Conservation (phyloP, 2,797 vertebrate species). For the Pogoniulus pusillus region DNA sequence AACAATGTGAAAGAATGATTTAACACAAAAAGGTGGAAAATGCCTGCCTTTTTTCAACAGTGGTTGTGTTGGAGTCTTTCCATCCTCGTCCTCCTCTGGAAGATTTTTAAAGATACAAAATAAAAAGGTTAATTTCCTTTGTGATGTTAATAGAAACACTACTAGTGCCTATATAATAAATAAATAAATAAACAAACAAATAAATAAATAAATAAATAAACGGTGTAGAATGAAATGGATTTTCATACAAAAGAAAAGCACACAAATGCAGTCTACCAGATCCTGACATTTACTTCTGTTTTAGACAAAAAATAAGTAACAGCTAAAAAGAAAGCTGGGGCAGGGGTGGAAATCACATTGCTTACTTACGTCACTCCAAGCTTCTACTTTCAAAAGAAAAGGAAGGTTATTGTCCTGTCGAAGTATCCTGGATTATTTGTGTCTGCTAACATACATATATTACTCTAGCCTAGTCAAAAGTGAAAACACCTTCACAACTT, state of each 20-base stretch:
- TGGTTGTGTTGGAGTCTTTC: constrained; percentile 91
- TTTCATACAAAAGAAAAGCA: constrained; percentile 49
- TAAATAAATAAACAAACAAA: constrained; percentile 23
- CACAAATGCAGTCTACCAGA: constrained; percentile 14
- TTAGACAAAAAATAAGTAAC: background rate
- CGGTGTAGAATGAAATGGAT: constrained; percentile 36
- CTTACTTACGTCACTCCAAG: background rate
- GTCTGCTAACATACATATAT: background rate
- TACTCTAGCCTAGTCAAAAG: background rate
- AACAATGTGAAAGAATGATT: constrained; percentile 70
- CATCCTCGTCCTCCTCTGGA: constrained; percentile 94
- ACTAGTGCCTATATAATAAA: background rate
- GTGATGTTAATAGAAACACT: constrained; percentile 51
- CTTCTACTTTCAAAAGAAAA: background rate
- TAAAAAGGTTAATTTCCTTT: constrained; percentile 80
- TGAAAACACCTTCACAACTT: background rate
- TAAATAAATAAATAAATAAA: constrained; percentile 15
- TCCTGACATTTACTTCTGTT: background rate
- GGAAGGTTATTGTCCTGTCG: background rate
- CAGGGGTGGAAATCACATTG: background rate
- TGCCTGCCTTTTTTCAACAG: constrained; percentile 99
- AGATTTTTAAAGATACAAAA: constrained; percentile 81
- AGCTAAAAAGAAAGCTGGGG: background rate
- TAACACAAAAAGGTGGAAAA: constrained; percentile 81
- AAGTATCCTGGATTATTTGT: background rate